Base-by-base conservation (phyloP, 37 sponge, comb jelly and placozoan species). In the Chondrilla cf. caribensis region DNA sequence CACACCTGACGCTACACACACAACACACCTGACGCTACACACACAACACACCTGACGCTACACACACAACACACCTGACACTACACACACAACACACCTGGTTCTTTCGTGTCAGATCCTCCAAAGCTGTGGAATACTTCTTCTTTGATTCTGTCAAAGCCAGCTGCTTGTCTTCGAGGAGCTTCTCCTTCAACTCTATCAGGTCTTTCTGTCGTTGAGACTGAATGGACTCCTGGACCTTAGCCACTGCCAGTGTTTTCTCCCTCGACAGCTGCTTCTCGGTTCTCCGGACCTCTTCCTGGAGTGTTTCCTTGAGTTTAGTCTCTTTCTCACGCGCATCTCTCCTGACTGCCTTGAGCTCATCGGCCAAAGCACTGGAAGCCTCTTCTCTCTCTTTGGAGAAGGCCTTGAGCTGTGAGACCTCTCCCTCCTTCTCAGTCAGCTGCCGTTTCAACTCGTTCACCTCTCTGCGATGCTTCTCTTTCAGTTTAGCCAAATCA, bases 221-320 rank as follows among this genome's bases (percentile, higher is more conserved):
- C 8, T 15, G 15, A 7, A 43, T 37, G 1, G 25, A 7, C 25
- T 73, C 76, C 25, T 73, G 44, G 9, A 3, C 44, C 43, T 6
- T 40, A 0, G 41, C 21, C 22, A 38, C 41, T 11, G 44, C 41
- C 2, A 73, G n/a, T 37, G 41, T 19, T 43, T 73, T 73, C 44
- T 73, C 76, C 36, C 76, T 73, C 2, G 41, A 1, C 43, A 73
- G 24, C 41, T 36, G 76, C 21, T 73, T 40, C 76, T 40, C 43
- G 2, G 14, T 43, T n/a, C 43, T 32, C 7, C 44, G 21, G 42
- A 2, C 3, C 25, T 73, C 43, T 24, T 37, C 3, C 7, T 25
- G 41, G 42, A 73, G 76, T 3, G 41, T 11, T 38, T 73, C 76
- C 76, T 73, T 73, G 42, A 40, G 43, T 25, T 73, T 73, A 5